These are phyloP conservation scores for Phasianus colchicus DNA, from an alignment of 2,113 vertebrate species.

Conservation along the genomic window DNA sequence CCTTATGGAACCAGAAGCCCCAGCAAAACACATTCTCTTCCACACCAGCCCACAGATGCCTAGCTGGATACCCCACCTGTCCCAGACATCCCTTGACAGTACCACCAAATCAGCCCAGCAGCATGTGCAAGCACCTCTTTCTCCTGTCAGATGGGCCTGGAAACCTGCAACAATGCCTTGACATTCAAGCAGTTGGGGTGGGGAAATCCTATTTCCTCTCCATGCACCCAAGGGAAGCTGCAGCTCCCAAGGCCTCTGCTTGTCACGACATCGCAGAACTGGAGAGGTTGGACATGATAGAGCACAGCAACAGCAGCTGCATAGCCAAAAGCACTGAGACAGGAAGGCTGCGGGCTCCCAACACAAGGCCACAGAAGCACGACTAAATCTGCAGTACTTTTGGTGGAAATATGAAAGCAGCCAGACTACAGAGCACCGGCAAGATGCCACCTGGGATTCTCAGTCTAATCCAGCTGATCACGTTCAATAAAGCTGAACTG, in stretches of 20 bases:
- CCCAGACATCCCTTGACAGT: neutral
- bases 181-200: rapidly evolving
- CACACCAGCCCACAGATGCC: neutral
- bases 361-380: neutral
- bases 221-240: rapidly evolving
- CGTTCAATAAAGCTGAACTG: neutral
- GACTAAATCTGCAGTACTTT: neutral
- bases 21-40: neutral
- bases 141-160: neutral
- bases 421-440: neutral
- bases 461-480: neutral
- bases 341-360: neutral
- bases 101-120: neutral
- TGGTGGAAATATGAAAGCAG: neutral
- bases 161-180: neutral
- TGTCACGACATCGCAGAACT: no score
- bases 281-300: rapidly evolving
- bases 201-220: neutral
- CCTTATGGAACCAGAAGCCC: neutral
- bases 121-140: neutral
- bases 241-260: neutral
- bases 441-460: neutral
- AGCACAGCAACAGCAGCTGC: neutral
- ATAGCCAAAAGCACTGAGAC: neutral
- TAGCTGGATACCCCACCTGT: neutral